Evolutionary conservation across 53 echinoderm and acorn worm species (phyloP), one percentile per base, ranked within the genome.

Genomic region (Luidia sarsii): DNA sequence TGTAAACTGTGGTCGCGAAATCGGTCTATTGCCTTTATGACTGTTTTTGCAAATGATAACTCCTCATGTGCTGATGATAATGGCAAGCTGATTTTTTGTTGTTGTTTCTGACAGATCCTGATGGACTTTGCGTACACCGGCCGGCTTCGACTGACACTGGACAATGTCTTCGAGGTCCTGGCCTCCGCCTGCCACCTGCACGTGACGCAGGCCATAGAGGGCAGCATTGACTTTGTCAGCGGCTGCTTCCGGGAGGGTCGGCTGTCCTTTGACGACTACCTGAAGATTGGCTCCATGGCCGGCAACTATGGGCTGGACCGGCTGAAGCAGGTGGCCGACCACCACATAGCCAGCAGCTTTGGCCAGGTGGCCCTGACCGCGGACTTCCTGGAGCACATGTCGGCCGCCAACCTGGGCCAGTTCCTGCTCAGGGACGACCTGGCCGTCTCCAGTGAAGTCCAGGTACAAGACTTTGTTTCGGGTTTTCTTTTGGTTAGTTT

Each of bases 51-150:
- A 52, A 52, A 10, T 10, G 13, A 19, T 52, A 15, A 52, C 20
- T 52, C 53, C n/a, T n/a, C n/a, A n/a, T n/a, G n/a, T n/a, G n/a
- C 14, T 14, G 14, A 14, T 45, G 7, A 9, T 14, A 45, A 7
- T 7, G 7, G 46, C 14, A 9, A 7, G 14, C 14, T 9, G 14
- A 9, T 45, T 45, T 9, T 45, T 45, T 45, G 46, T n/a, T n/a
- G n/a, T n/a, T n/a, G n/a, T n/a, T 43, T 6, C 64, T 9, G 16
- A 65, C 51, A 83, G 34, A 75, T 85, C 30, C 82, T 94, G 33
- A 55, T 94, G 29, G 88, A 91, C 10, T 94, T 91, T 89, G 91
- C 94, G 0, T 91, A 94, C 79, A 75, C 89, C 0, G 88, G 85
- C 11, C 75, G 82, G 35, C 79, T 94, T 37, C 38, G 71, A 41